Evolutionary conservation across 2,888 invertebrate genomes (phyloP).

Genomic region (Himalopsyche tibetana): DNA sequence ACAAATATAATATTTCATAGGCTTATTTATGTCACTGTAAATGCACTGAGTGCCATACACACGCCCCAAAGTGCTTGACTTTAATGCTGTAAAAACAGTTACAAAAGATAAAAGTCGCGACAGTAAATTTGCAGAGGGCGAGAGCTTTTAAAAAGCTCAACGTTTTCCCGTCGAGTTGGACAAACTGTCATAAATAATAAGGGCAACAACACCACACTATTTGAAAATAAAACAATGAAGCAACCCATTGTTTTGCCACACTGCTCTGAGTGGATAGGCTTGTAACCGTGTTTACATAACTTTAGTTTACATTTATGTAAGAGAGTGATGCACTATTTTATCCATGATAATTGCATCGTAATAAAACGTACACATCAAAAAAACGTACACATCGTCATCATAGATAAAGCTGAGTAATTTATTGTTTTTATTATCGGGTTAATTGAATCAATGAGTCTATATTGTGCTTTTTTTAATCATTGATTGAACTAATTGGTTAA

Average conservation of each 20-base stretch:
- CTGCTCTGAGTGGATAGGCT: conserved; percentile 50
- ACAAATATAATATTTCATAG: background rate
- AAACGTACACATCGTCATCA: too few relatives aligned
- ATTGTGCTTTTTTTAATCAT: too few relatives aligned
- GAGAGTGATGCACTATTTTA: background rate
- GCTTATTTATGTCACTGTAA: conserved; percentile 27
- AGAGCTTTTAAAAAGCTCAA: conserved; percentile 40
- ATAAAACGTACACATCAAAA: too few relatives aligned
- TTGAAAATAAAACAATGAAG: conserved; percentile 27
- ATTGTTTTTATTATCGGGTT: too few relatives aligned
- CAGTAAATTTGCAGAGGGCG: conserved; percentile 33
- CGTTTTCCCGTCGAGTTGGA: conserved; percentile 32
- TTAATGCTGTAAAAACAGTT: conserved; percentile 35
- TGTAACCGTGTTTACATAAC: conserved; percentile 50
- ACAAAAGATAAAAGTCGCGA: conserved; percentile 35
- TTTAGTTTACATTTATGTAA: background rate
- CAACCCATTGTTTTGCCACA: conserved; percentile 49
- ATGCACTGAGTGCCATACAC: background rate
- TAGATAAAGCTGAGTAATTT: too few relatives aligned
- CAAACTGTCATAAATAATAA: conserved; percentile 42
- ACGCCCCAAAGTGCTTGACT: background rate
- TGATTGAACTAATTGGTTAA: too few relatives aligned
- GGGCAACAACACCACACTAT: conserved; percentile 33
- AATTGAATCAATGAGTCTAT: too few relatives aligned
- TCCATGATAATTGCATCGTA: too few relatives aligned